Evolutionary conservation across 2,113 vertebrate species (phyloP), one percentile per base, ranked within the genome.

Genomic region (Callocephalon fimbriatum): DNA sequence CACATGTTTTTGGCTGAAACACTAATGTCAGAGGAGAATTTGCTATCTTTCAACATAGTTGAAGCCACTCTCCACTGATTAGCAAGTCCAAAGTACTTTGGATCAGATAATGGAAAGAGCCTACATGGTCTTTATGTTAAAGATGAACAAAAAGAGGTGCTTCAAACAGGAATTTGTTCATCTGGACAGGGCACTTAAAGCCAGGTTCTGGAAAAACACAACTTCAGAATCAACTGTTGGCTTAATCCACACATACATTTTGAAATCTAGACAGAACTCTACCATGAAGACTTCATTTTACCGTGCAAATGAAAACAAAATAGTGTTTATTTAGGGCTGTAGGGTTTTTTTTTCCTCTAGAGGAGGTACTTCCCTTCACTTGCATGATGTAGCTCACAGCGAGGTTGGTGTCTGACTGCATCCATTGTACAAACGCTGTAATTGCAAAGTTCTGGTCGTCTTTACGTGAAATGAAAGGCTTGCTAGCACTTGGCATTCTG

Each of bases 51-150:
- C 54, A 37, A 31, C 19, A 23, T 6, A 32, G 31, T 42, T 89
- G 45, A 81, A 96, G 13, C 9, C 8, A 22, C 56, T 35, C 21
- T 93, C 19, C 6, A 6, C 19, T 62, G 31, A 65, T 58, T 23
- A 72, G 17, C 9, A 40, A 80, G n/a, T 89, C 42, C 14, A 31
- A 58, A 58, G n/a, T 59, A 75, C 23, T 56, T 88, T 77, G 18
- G 21, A 58, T 80, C 14, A 21, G 38, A 4, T 76, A 56, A 31
- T 86, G 14, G 14, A 61, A 82, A 70, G 31, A 72, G 58, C 15
- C 3, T 40, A 22, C 0, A 0, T 35, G 9, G 9, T 59, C 32
- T 53, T 59, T 44, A 10, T n/a, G 4, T 17, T 89, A 48, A 54
- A 79, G 45, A 22, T 8, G 27, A 59, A 25, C 6, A 79, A 63